Evolutionary conservation across 2,113 vertebrate genomes (phyloP), one percentile per base, ranked within the genome.

Genomic region (Phalacrocorax brasilianus): DNA sequence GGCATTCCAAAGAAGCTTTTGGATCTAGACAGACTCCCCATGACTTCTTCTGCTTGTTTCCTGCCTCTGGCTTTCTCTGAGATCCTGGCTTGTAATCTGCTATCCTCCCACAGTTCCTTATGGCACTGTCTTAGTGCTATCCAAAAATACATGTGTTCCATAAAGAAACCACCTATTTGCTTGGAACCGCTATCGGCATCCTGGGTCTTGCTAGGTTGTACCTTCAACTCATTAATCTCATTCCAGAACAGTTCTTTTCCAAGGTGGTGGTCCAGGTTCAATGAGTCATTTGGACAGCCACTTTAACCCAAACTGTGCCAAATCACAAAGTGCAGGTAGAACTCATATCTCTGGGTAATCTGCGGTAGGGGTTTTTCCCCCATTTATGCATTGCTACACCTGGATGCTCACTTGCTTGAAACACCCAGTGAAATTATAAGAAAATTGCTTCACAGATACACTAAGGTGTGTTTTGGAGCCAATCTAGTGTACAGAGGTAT

Each of bases 61-160:
- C 78, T 83, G 76, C 56, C 72, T 93, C 63, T 86, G 85, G 77
- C 88, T 96, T 93, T 88, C 63, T 90, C 65, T 74, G 85, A 90
- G 79, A 85, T 90, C 49, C 75, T 94, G 88, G 59, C 71, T 93
- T 90, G 76, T 93, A 92, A 73, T 93, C 71, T 93, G 67, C 59
- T 93, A 67, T 95, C 95, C 88, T 97, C 95, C 96, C 93, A 96
- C 96, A 74, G 82, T 71, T 93, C 88, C 93, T 95, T 96, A 94
- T 95, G 96, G 79, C 88, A 84, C 86, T 83, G 82, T 65, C 75
- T 79, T 73, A 93, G 53, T 35, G 50, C 75, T 90, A 71, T 85
- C 78, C 72, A 94, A 96, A 94, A 96, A 91, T 96, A 96, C 26
- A 49, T 52, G 35, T 73, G 38, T 91, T 95, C 88, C 26, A 63